Conservation (phyloP, 1,140 invertebrate species). For the Drosophila santomea region DNA sequence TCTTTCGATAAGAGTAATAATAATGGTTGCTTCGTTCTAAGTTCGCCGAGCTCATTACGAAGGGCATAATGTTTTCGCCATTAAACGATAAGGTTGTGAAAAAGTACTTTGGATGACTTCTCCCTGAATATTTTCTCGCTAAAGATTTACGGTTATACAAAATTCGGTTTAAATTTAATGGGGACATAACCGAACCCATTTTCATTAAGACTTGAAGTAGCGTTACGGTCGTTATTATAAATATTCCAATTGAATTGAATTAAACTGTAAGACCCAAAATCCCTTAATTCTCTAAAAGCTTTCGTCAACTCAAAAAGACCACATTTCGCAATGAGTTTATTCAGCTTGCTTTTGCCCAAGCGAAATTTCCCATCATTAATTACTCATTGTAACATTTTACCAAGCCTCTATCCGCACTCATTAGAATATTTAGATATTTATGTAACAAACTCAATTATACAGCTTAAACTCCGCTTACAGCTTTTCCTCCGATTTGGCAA, state of each 20-base stretch:
- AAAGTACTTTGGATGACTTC: not conserved
- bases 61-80: not conserved
- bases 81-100: constrained; percentile 2
- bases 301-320: constrained; percentile 19
- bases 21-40: constrained; percentile 19
- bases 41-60: constrained; percentile 30
- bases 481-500: not conserved
- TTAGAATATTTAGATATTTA: constrained; percentile 36
- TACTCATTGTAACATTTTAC: constrained; percentile 3
- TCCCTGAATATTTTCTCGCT: not conserved
- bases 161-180: no score
- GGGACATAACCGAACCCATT: not conserved
- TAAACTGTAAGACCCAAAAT: not conserved
- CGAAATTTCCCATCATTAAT: constrained; percentile 28
- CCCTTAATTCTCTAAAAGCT: constrained; percentile 9
- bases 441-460: constrained; percentile 22
- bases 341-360: constrained; percentile 6
- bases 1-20: constrained; percentile 33
- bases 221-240: not conserved
- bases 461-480: constrained; percentile 6
- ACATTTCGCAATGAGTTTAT: constrained; percentile 4
- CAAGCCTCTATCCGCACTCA: not conserved
- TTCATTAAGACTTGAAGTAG: not conserved
- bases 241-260: constrained; percentile 7
- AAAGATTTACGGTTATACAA: no score